Base-by-base conservation (phyloP, 2,797 vertebrate species). In the Catamblyrhynchus diadema region DNA sequence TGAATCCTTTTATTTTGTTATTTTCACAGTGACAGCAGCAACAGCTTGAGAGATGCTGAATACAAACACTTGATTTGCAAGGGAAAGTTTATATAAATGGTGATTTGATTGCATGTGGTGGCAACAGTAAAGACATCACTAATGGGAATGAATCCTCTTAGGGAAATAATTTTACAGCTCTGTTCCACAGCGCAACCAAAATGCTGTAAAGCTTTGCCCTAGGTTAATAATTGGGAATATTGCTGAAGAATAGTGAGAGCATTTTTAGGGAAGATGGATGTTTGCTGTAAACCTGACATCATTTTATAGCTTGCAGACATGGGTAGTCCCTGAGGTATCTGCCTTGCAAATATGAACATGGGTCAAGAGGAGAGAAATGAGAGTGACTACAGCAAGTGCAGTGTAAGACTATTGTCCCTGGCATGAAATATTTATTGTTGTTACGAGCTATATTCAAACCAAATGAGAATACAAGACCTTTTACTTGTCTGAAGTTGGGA, bases 281-380 rank as follows among this genome's bases (percentile, higher is more conserved):
- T 17, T 53, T 77, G 79, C 39, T 83, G 61, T 69, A 88, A 93
- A 71, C 9, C 61, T 78, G 79, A 45, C 37, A 77, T 71, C 5
- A 33, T 67, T 93, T 89, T 74, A 61, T 22, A 86, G 79, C 56
- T 81, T 57, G 45, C 30, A 75, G 88, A 35, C 32, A 27, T 22
- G 32, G 78, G 19, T 18, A 57, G 37, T 87, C 74, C 67, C 53
- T 94, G 74, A 85, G 53, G 75, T 39, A 57, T 78, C 61, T 94
- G 37, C 48, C 27, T 92, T 91, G 48, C 22, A 78, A 60, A 81
- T 74, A 33, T 10, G 21, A 85, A 18, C 67, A 5, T 8, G 45
- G 53, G 87, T 95, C 75, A 93, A 74, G 65, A 93, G 87, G 56
- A 87, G 27, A 48, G 75, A 91, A 83, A 78, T 74, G 37, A 82